Conservation (phyloP, 2,797 vertebrate genomes). For the Carcharodon carcharias region DNA sequence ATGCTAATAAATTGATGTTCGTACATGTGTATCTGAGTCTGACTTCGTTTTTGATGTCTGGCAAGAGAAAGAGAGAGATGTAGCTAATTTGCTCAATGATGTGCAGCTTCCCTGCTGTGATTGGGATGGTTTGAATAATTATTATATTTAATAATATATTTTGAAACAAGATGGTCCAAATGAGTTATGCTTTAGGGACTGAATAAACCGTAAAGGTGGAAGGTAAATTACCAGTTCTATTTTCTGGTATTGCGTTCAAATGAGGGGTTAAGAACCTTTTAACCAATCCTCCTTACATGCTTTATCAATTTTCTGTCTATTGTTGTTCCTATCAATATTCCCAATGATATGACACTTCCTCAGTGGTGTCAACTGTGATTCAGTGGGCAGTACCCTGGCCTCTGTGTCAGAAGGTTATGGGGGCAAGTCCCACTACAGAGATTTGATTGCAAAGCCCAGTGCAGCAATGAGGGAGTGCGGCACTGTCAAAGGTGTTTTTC, state of each 20-base stretch:
- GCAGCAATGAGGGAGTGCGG: not conserved
- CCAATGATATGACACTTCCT: no score
- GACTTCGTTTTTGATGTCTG: slow-evolving; percentile 11
- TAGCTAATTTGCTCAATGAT: slow-evolving; percentile 6
- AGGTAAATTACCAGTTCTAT: not conserved
- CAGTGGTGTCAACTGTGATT: not conserved
- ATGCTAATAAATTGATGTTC: slow-evolving; percentile 4
- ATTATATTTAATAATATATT: not conserved
- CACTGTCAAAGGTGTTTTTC: not conserved
- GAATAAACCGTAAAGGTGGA: not conserved
- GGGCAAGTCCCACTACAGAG: not conserved
- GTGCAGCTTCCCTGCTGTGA: not conserved
- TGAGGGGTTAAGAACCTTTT: not conserved
- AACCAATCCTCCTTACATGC: not conserved
- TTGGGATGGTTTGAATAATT: slow-evolving; percentile 13
- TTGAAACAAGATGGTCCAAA: slow-evolving; percentile 6
- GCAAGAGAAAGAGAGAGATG: not conserved
- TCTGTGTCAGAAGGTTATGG: not conserved
- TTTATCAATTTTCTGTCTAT: not conserved
- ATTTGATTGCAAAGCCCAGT: not conserved
- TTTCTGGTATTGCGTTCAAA: not conserved
- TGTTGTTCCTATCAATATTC: not conserved
- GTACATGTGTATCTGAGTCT: slow-evolving; percentile 15
- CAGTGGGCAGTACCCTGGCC: not conserved
- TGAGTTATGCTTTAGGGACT: not conserved